A percentile compares a stretch with the other conserved stretches of the same genome.
Conservation (phyloP, 2,888 invertebrate genomes). For the Drosophila ustulata region DNA sequence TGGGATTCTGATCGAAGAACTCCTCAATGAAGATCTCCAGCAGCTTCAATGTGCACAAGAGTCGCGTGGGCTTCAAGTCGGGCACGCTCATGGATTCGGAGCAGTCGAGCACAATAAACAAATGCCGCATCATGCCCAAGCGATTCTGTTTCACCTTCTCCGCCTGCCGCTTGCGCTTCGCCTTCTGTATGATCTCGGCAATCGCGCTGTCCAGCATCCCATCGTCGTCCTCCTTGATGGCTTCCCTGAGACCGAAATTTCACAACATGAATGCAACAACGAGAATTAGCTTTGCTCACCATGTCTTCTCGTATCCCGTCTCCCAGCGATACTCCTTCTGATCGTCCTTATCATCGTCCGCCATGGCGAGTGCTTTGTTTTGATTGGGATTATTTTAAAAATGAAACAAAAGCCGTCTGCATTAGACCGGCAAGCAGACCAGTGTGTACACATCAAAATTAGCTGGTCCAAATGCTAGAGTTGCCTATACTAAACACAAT, state of each 20-base stretch:
- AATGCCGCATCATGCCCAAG: conserved; percentile 99
- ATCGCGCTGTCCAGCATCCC: conserved; percentile 96
- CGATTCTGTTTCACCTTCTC: conserved; percentile 90
- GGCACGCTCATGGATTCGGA: conserved; percentile 97
- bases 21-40: conserved; percentile 97
- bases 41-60: conserved; percentile 94
- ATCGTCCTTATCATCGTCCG: conserved; percentile 90
- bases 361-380: conserved; percentile 61
- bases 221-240: conserved; percentile 97
- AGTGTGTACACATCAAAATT: conserved; percentile 50
- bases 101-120: conserved; percentile 96
- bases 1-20: conserved; percentile 99
- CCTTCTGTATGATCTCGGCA: conserved; percentile 95
- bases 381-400: conserved; percentile 5
- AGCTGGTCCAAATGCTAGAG: conserved; percentile 16
- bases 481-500: conserved; percentile 26
- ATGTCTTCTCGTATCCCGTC: conserved; percentile 97
- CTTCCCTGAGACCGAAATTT: conserved; percentile 89
- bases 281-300: conserved; percentile 86
- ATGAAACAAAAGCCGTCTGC: conserved; percentile 3
- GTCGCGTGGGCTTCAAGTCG: conserved; percentile 96
- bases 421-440: conserved; percentile 40
- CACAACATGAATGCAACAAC: background rate
- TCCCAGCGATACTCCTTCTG: conserved; percentile 97
- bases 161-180: conserved; percentile 91